A percentile compares a stretch with the other conserved stretches of the same genome.
phyloP scores from a whole-genome alignment of 1,140 invertebrate species.

The Platorchestia sp. region DNA sequence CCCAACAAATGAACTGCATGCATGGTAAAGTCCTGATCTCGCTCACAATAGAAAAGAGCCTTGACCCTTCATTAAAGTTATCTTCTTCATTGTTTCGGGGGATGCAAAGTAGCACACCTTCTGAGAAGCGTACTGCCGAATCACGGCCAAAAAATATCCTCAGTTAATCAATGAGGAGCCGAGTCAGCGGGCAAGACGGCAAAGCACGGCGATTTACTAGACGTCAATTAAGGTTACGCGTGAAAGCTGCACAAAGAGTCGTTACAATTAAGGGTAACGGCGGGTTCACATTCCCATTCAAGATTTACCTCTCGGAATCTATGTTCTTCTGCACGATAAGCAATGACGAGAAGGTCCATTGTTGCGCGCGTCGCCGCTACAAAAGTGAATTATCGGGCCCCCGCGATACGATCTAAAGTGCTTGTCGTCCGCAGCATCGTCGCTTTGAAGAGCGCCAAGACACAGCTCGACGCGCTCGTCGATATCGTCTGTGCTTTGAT shows the following conservation, averaged over 20 bases:
- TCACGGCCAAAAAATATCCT: background rate
- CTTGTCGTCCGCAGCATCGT: slow-evolving; percentile 11
- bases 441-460: slow-evolving; percentile 23
- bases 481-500: background rate
- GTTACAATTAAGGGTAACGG: slow-evolving; percentile 50
- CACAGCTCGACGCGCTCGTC: background rate
- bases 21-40: background rate
- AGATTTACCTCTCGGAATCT: slow-evolving; percentile 33
- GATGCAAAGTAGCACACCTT: slow-evolving; percentile 45
- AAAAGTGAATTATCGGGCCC: slow-evolving; percentile 40
- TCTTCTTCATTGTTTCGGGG: background rate
- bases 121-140: slow-evolving; percentile 6
- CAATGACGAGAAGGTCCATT: slow-evolving; percentile 44
- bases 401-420: slow-evolving; percentile 42
- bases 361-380: slow-evolving; percentile 24
- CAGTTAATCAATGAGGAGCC: slow-evolving; percentile 5
- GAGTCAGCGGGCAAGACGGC: background rate
- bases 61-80: slow-evolving; percentile 24
- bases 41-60: background rate
- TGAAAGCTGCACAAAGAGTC: slow-evolving; percentile 40
- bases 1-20: background rate
- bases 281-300: slow-evolving; percentile 43
- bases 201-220: slow-evolving; percentile 2
- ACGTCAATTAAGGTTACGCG: slow-evolving; percentile 51
- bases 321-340: slow-evolving; percentile 22